Conservation (phyloP, 2,113 vertebrate species). For the Spea bombifrons region DNA sequence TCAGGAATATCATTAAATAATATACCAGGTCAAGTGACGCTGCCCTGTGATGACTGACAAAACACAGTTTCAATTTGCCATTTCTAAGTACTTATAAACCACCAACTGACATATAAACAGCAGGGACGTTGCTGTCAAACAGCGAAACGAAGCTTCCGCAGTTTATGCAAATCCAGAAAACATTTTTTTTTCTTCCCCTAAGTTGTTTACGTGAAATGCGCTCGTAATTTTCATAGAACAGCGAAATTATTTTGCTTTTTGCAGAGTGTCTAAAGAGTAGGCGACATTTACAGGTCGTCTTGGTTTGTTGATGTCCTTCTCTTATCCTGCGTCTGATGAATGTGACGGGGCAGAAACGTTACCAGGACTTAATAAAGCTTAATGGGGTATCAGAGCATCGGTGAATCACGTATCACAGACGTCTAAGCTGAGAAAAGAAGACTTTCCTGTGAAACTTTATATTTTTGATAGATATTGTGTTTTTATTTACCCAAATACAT, state of each 20-base stretch:
- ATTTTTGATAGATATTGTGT: too few species aligned
- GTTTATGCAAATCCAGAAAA: neutral
- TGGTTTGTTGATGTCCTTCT: neutral
- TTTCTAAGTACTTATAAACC: conserved; percentile 2
- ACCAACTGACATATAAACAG: conserved; percentile 11
- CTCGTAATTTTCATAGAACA: conserved; percentile 3
- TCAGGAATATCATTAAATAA: neutral
- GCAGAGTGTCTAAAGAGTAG: too few species aligned
- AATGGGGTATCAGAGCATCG: too few species aligned
- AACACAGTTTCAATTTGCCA: neutral
- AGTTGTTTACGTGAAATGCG: conserved; percentile 12
- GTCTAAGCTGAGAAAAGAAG: too few species aligned
- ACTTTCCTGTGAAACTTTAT: too few species aligned
- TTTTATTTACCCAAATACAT: too few species aligned
- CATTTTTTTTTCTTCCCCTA: neutral
- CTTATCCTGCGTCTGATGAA: neutral
- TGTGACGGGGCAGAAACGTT: neutral
- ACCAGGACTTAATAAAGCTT: neutral
- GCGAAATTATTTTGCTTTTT: neutral
- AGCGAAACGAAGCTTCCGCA: neutral
- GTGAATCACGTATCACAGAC: too few species aligned
- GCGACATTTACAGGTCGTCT: too few species aligned
- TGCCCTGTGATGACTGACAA: neutral
- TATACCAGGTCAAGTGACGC: neutral
- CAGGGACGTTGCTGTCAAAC: neutral